Base-by-base conservation (phyloP, 2,888 invertebrate genomes). In the Pseudeuparius sepicola region DNA sequence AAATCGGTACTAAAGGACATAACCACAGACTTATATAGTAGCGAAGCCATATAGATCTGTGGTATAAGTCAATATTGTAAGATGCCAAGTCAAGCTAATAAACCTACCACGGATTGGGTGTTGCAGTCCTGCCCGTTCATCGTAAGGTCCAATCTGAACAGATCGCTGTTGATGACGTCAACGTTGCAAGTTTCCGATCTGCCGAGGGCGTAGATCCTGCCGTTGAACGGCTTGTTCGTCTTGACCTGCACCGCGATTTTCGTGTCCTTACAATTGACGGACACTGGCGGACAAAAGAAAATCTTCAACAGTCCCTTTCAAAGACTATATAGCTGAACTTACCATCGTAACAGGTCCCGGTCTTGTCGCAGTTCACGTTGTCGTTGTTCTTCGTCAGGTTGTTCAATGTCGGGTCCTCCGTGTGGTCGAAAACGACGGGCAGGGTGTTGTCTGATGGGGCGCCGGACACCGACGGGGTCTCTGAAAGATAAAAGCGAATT, bases 51-150 rank as follows among this genome's bases (percentile, higher is more conserved):
- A n/a, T n/a, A n/a, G n/a, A n/a, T n/a, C n/a, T n/a, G n/a, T n/a
- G n/a, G n/a, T n/a, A n/a, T n/a, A n/a, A n/a, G n/a, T n/a, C n/a
- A n/a, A n/a, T n/a, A n/a, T n/a, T n/a, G n/a, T n/a, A n/a, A n/a
- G n/a, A n/a, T n/a, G n/a, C n/a, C n/a, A n/a, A n/a, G n/a, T n/a
- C n/a, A n/a, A n/a, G n/a, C n/a, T n/a, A n/a, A n/a, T n/a, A n/a
- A n/a, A 39, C 85, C 76, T 68, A 90, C 90, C 69, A 89, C 85
- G 57, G 89, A 88, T 64, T 92, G 92, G 11, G 92, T 92, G 60
- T 93, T 93, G 60, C 92, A 93, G 56, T 92, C 92, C 59, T 92
- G 90, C 24, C 92, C 92, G 42, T 73, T 83, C 85, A 93, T 88
- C 20, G 90, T 89, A 33, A 93, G 71, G 60, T 93, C 92, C 40